phyloP scores from a whole-genome alignment of 2,888 invertebrate species.

The Barypeithes pellucidus region DNA sequence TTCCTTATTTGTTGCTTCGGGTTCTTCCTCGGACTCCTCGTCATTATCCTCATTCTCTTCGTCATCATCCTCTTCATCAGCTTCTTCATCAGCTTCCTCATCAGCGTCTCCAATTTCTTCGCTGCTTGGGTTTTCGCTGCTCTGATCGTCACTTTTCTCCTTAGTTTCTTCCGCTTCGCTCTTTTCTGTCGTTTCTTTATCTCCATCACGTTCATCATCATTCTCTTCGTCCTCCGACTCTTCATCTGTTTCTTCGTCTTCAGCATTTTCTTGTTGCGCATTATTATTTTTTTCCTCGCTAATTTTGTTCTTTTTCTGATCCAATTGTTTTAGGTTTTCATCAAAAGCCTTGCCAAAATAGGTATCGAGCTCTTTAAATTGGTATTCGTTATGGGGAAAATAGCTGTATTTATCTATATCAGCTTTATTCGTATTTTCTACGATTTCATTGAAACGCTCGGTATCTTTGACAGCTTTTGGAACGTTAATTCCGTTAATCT shows the following conservation, averaged over 20 bases:
- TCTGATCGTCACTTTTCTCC: constrained; percentile 16
- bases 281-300: constrained; percentile 42
- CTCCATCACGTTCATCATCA: constrained; percentile 27
- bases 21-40: constrained; percentile 2
- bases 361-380: constrained; percentile 20
- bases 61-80: constrained; percentile 45
- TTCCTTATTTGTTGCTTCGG: constrained; percentile 1
- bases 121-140: constrained; percentile 44
- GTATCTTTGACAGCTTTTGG: constrained; percentile 49
- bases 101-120: constrained; percentile 33
- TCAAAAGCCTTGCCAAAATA: constrained; percentile 35
- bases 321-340: constrained; percentile 45
- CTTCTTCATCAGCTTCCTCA: constrained; percentile 49
- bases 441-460: constrained; percentile 44
- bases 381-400: constrained; percentile 25
- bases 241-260: constrained; percentile 45
- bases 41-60: constrained; percentile 15
- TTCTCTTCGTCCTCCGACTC: constrained; percentile 37
- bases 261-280: constrained; percentile 19
- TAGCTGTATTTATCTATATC: constrained; percentile 27
- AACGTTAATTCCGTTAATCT: constrained; percentile 49
- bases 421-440: constrained; percentile 46
- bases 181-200: constrained; percentile 8
- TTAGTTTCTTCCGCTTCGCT: constrained; percentile 12
- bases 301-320: constrained; percentile 45